Evolutionary conservation across 2,888 invertebrate genomes (phyloP).

Genomic region (Ophion costatus): DNA sequence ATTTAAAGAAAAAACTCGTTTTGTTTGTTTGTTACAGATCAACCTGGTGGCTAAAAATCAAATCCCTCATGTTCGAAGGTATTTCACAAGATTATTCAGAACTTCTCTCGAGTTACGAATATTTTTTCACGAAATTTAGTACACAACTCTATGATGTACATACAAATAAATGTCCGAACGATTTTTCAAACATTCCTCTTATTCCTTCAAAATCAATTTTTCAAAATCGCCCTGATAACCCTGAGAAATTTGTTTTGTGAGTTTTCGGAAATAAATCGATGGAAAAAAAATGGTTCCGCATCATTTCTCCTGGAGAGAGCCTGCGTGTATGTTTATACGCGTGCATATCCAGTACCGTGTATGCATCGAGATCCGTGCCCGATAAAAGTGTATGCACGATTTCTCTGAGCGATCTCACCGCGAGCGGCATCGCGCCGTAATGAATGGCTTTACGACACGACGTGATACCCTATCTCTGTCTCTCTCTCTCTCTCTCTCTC

Average conservation of each 20-base stretch:
- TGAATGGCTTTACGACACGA: constrained; percentile 61
- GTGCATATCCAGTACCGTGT: background rate
- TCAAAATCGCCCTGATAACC: no score
- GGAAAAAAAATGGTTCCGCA: background rate
- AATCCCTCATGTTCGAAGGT: no score
- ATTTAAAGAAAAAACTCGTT: no score
- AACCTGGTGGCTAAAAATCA: no score
- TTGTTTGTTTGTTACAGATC: no score
- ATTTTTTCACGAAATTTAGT: no score
- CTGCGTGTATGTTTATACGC: background rate
- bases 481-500: constrained; percentile 26
- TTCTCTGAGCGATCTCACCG: constrained; percentile 45
- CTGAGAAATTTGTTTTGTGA: background rate
- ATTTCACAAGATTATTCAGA: no score
- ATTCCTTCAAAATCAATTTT: no score
- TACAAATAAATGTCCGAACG: no score
- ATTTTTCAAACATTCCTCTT: no score
- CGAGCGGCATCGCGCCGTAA: constrained; percentile 54
- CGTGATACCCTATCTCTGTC: constrained; percentile 20
- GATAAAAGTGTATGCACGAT: constrained; percentile 53
- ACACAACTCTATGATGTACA: no score
- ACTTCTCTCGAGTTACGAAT: no score
- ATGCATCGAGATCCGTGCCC: constrained; percentile 37
- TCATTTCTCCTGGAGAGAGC: background rate
- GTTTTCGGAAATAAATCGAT: background rate